A percentile compares a stretch with the other conserved stretches of the same genome.
Evolutionary conservation across 2,113 vertebrate genomes (phyloP).

Genomic region (Tichodroma muraria): DNA sequence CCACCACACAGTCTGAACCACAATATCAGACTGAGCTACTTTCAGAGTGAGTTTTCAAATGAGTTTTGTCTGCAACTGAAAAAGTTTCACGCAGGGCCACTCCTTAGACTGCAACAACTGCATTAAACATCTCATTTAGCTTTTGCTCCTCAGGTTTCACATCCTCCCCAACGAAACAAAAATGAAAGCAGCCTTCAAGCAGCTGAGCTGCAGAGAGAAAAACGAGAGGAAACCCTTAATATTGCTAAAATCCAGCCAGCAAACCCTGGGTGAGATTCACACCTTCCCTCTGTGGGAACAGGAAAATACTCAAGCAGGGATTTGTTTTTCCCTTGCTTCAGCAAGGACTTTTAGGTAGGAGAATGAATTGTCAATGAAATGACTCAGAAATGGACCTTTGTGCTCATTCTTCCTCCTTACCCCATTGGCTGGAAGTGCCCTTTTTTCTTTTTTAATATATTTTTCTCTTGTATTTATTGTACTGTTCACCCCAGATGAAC

Average conservation of each 20-base stretch:
- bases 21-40: not conserved
- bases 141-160: not conserved
- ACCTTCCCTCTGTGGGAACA: not conserved
- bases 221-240: not conserved
- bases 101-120: not conserved
- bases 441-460: not conserved
- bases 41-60: not conserved
- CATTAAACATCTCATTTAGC: not conserved
- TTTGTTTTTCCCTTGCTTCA: not conserved
- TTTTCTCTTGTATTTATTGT: not conserved
- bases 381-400: rapidly evolving
- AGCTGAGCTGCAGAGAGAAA: not conserved
- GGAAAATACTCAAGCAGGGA: not conserved
- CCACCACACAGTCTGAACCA: not conserved
- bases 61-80: not conserved
- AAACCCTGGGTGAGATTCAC: rapidly evolving
- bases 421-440: not conserved
- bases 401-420: not conserved
- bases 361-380: not conserved
- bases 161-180: not conserved
- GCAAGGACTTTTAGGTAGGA: not conserved
- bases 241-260: not conserved
- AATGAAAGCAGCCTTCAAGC: not conserved
- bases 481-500: not conserved
- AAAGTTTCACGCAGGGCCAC: not conserved